phyloP scores from a whole-genome alignment of 2,797 vertebrate genomes.

The Pangasius mekongensis region DNA sequence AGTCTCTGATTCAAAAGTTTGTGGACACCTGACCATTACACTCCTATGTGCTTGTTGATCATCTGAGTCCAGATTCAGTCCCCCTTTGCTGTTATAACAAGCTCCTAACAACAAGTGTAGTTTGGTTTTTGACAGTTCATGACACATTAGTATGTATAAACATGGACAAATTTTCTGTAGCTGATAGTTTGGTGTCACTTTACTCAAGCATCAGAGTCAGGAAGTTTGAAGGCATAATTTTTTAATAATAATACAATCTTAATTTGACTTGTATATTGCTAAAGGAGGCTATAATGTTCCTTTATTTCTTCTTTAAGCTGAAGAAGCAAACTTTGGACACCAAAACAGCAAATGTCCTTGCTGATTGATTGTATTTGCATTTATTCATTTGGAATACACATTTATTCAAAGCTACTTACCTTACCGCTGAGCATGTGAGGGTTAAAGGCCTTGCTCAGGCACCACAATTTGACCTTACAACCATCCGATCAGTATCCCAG shows the following conservation, averaged over 20 bases:
- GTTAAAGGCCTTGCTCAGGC: not conserved
- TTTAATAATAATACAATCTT: not conserved
- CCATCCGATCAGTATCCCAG: not conserved
- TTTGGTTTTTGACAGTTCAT: not conserved
- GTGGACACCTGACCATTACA: not conserved
- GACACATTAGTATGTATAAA: not conserved
- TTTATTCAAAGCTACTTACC: not conserved
- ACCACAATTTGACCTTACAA: not conserved
- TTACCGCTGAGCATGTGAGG: not conserved
- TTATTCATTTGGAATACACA: not conserved
- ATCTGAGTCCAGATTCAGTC: not conserved
- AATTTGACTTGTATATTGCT: not conserved
- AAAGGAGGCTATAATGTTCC: not conserved
- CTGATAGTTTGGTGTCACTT: not conserved
- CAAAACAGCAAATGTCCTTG: not conserved
- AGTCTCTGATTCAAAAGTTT: not conserved
- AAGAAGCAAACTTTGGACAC: not conserved
- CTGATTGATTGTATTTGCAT: not conserved
- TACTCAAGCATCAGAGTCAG: not conserved
- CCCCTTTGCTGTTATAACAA: not conserved
- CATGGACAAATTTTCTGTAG: not conserved
- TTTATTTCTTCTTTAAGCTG: not conserved
- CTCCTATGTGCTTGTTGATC: not conserved
- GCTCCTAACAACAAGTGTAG: too few species aligned
- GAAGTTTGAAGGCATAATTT: not conserved